Conservation (phyloP, 2,888 invertebrate species). For the Augiades crinisus region DNA sequence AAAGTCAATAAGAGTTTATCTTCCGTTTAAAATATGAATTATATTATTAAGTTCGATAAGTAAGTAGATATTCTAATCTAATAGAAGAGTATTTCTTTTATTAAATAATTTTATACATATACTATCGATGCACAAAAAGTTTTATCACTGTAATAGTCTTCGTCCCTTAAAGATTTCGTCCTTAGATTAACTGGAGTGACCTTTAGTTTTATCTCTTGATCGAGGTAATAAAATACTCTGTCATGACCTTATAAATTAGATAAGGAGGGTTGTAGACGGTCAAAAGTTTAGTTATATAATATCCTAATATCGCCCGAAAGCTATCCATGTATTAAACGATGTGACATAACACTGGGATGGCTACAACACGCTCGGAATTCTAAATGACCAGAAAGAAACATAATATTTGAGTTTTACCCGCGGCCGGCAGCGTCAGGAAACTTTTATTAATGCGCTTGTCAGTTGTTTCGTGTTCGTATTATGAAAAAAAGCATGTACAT, state of each 20-base stretch:
- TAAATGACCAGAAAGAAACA: slow-evolving; percentile 54
- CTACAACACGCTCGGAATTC: slow-evolving; percentile 53
- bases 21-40: no score
- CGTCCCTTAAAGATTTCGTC: not conserved
- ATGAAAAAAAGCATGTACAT: slow-evolving; percentile 33
- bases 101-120: no score
- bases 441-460: slow-evolving; percentile 50
- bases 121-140: no score
- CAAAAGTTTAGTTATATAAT: slow-evolving; percentile 26
- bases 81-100: no score
- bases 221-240: slow-evolving; percentile 4
- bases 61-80: no score
- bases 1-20: no score
- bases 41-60: no score
- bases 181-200: not conserved
- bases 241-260: slow-evolving; percentile 14
- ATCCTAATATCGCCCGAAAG: slow-evolving; percentile 36
- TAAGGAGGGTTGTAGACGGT: slow-evolving; percentile 1
- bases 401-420: slow-evolving; percentile 47
- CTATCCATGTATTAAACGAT: slow-evolving; percentile 37
- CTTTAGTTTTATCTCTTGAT: slow-evolving; percentile 4
- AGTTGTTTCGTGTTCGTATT: slow-evolving; percentile 41
- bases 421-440: slow-evolving; percentile 42
- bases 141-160: no score
- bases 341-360: slow-evolving; percentile 38